Evolutionary conservation across 2,797 vertebrate species (phyloP), one percentile per base, ranked within the genome.

Genomic region (Acanthornis magna): DNA sequence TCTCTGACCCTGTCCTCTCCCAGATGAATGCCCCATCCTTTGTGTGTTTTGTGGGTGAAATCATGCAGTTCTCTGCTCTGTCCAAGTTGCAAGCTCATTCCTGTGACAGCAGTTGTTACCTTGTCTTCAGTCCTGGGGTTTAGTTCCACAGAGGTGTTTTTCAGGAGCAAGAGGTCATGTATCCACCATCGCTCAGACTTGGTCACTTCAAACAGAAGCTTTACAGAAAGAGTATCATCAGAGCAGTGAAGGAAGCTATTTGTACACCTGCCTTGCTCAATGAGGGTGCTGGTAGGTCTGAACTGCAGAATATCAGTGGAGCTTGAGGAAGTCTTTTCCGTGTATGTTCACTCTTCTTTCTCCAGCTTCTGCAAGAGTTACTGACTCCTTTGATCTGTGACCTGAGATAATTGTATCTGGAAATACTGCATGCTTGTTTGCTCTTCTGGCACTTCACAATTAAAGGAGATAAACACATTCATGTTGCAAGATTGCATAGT

Each of bases 301-400:
- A 90, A 27, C 25, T 84, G 58, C 32, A 23, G 50, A 77, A 42
- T 26, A 53, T 34, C 9, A 14, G 43, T 70, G 62, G 38, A 72
- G 47, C 75, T 40, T 81, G 17, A 30, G 62, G 16, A 76, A 80
- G 16, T 47, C 30, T 63, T 75, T 85, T 62, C 58, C 26, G 16
- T 67, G 2, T 30, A 9, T 27, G 27, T 80, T 88, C 73, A 66
- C 38, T 73, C 11, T 71, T 85, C 45, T 84, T 90, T 81, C 36
- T 86, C 42, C n/a, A 68, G 30, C 34, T 94, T 85, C 45, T 94
- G 74, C 71, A 87, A 14, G 65, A 82, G 50, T 91, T 71, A 29
- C 23, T 45, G 74, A 43, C 9, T 86, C 36, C 67, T 94, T 96
- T 93, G 93, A 95, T 94, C 84, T 79, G 45, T 79, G 57, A 72